Base-by-base conservation (phyloP, 2,113 vertebrate species). In the Hylia prasina region DNA sequence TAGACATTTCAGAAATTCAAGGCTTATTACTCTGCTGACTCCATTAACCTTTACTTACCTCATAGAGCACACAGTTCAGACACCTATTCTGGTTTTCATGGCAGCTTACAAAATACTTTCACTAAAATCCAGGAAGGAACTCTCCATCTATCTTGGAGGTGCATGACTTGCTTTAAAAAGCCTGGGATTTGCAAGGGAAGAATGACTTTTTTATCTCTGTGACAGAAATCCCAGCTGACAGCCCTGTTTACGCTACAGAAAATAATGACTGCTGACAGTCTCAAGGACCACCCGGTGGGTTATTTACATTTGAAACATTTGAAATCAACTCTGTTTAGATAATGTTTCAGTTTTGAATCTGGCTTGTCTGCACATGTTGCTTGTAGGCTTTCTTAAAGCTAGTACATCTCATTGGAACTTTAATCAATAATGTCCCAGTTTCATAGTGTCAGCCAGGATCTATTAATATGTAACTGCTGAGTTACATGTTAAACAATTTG, bases 291-390 rank as follows among this genome's bases (percentile, higher is more conserved):
- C 97, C 97, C 91, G 2, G 91, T 50, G 60, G 63, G 30, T 93
- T 97, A 97, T 97, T 98, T 97, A 97, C 87, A 86, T 96, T 96
- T 83, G 87, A 88, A 94, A 91, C 79, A 92, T 96, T 94, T 96
- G 93, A 94, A 97, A 96, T 97, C 95, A 94, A 25, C 96, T 97
- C 75, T 97, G 96, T 97, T 97, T 95, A 97, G 97, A 97, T 96
- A 97, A 96, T 51, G 87, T 95, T 97, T 96, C 96, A 71, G 51
- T 77, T 96, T 91, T 94, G 94, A 94, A 95, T 97, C 95, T 97
- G 97, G 97, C 90, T 72, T 94, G 72, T 81, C 72, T 71, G 93
- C 93, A 95, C 83, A 89, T 80, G 82, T 80, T 96, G 84, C 93
- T 96, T 77, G 79, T 78, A 96, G 1, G 23, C 60, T 66, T 66